phyloP scores from a whole-genome alignment of 2,888 invertebrate genomes.

The Epinotia demarniana region DNA sequence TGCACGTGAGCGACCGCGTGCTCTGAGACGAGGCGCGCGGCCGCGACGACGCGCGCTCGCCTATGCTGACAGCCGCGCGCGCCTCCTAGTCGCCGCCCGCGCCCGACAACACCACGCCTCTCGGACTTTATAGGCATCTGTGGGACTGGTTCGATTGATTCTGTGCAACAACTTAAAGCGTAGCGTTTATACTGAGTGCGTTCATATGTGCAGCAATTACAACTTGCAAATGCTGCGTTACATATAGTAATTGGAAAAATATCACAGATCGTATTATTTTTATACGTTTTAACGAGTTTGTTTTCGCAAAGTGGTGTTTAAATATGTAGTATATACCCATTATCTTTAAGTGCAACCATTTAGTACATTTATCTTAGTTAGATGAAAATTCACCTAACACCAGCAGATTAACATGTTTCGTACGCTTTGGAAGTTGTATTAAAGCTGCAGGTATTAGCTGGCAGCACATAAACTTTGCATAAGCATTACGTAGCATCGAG shows the following conservation, averaged over 20 bases:
- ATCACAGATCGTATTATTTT: background rate
- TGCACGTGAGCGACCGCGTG: constrained; percentile 86
- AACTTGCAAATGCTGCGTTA: constrained; percentile 1
- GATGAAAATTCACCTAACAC: constrained; percentile 16
- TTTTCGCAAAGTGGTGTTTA: background rate
- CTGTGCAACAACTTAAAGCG: constrained; percentile 49
- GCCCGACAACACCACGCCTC: constrained; percentile 61
- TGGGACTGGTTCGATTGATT: constrained; percentile 81
- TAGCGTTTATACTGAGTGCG: constrained; percentile 31
- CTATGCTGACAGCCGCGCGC: constrained; percentile 68
- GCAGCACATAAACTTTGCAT: constrained; percentile 28
- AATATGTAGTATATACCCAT: background rate
- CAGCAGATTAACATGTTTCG: constrained; percentile 16
- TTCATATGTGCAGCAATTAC: constrained; percentile 30
- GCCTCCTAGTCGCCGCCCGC: constrained; percentile 76
- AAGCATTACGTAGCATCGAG: constrained; percentile 23
- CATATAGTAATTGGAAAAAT: background rate
- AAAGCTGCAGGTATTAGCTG: constrained; percentile 36
- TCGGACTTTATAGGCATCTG: constrained; percentile 72
- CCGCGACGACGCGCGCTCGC: constrained; percentile 80
- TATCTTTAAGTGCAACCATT: background rate
- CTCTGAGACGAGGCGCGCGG: constrained; percentile 91
- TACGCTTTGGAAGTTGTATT: constrained; percentile 32
- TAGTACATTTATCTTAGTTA: background rate
- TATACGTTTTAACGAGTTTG: background rate